Base-by-base conservation (phyloP, 2,797 vertebrate genomes). In the Squalus acanthias region DNA sequence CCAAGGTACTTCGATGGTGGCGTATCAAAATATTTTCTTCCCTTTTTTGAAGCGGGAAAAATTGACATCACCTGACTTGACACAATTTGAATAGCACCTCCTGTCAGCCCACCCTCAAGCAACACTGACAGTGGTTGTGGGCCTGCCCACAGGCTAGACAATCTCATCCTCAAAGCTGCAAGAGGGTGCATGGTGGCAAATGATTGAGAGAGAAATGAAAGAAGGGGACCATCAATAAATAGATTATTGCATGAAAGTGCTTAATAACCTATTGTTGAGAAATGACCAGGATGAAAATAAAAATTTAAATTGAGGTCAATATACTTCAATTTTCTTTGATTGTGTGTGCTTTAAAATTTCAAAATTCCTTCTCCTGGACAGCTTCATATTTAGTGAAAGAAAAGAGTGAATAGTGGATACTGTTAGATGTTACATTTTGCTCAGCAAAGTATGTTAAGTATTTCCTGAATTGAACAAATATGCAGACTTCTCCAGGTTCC, bases 401-500 rank as follows among this genome's bases (percentile, higher is more conserved):
- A 3, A 33, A n/a, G 22, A 65, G 53, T n/a, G 33, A 74, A 72
- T 5, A 29, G 13, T 57, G 70, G 94, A n/a, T 2, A 33, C 50
- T n/a, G 13, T 33, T 33, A 57, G 26, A 53, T 17, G 10, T 12
- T 50, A 6, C 70, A 95, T 57, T 95, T 76, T 95, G 46, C 70
- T 72, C 50, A 76, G 89, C 7, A 76, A 76, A 33, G 26, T 95
- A 95, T 53, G 12, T 74, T 72, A 76, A 33, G 26, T 20, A 50
- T 74, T 74, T 95, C 15, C 46, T 17, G 12, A 57, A 95, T 53
- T 95, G n/a, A 95, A 74, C 69, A 95, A 95, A 95, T 39, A 94
- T 53, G 57, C 69, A 95, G 70, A 76, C 70, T 74, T 33, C 70
- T 95, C 29, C 46, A 57, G 91, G 29, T 76, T 76, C 46, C 70